phyloP scores from a whole-genome alignment of 1,140 invertebrate genomes.

The Frieseomelitta varia region DNA sequence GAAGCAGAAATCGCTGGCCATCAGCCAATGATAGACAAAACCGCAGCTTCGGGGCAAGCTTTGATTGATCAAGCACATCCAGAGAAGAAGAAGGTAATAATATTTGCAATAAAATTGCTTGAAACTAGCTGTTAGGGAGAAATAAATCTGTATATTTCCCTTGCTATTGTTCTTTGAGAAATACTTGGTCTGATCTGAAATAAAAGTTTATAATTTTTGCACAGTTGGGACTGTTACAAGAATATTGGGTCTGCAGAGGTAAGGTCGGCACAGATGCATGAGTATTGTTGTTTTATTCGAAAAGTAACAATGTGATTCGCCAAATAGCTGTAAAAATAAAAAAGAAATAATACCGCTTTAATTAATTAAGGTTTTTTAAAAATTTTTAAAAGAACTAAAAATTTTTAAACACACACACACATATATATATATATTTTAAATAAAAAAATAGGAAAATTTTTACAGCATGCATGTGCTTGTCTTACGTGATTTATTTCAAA shows the following conservation, averaged over 20 bases:
- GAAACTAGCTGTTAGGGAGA: neutral
- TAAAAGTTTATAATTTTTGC: conserved; percentile 72
- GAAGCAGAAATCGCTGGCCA: conserved; percentile 93
- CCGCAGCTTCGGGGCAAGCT: conserved; percentile 87
- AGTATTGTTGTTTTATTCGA: conserved; percentile 49
- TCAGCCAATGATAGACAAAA: conserved; percentile 91
- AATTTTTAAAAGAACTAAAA: neutral
- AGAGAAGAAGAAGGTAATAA: conserved; percentile 86
- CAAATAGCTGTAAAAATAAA: neutral
- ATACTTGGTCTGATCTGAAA: conserved; percentile 12
- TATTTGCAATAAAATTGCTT: neutral
- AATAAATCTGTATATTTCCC: neutral
- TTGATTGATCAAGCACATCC: conserved; percentile 90
- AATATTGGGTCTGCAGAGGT: conserved; percentile 72
- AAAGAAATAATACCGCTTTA: neutral
- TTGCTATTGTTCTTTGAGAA: neutral
- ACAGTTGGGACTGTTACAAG: conserved; percentile 74
- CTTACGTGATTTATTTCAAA: neutral
- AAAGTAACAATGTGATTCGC: conserved; percentile 29
- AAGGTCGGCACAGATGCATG: conserved; percentile 73
- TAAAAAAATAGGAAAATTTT: neutral
- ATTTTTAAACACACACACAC: neutral
- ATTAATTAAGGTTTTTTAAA: neutral
- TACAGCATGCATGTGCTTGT: conserved; percentile 46
- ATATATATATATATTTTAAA: neutral